Evolutionary conservation across 2,888 invertebrate species (phyloP).

Genomic region (Leuctra nigra): DNA sequence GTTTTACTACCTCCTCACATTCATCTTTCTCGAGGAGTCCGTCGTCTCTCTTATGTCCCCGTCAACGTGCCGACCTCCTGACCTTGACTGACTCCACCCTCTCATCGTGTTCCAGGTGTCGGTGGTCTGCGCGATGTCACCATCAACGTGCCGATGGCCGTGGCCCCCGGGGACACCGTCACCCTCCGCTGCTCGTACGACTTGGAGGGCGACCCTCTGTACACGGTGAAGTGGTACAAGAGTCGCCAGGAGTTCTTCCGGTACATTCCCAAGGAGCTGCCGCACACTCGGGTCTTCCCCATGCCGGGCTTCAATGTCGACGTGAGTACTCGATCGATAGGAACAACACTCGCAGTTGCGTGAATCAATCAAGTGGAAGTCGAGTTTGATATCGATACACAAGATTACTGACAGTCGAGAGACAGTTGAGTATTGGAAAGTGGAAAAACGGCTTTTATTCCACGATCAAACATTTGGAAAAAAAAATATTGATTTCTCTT

Average conservation of each 20-base stretch:
- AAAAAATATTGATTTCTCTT: too few species aligned
- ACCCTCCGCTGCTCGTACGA: conserved; percentile 69
- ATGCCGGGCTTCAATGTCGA: conserved; percentile 63
- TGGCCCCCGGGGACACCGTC: conserved; percentile 63
- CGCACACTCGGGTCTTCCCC: conserved; percentile 65
- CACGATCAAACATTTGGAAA: too few species aligned
- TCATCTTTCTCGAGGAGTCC: too few species aligned
- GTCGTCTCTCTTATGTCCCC: too few species aligned
- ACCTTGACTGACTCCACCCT: too few species aligned
- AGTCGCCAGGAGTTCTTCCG: conserved; percentile 71
- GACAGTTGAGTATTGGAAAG: too few species aligned
- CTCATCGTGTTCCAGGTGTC: conserved; percentile 48
- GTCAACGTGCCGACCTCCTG: too few species aligned
- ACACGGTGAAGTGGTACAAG: conserved; percentile 78
- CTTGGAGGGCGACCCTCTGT: conserved; percentile 63
- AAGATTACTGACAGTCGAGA: too few species aligned
- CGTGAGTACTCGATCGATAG: conserved; percentile 49
- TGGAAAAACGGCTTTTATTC: too few species aligned
- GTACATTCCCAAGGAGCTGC: conserved; percentile 71
- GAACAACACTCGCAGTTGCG: too few species aligned
- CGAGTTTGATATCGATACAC: neutral
- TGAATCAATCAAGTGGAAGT: too few species aligned
- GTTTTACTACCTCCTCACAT: too few species aligned
- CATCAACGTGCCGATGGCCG: conserved; percentile 64
- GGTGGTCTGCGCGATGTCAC: conserved; percentile 59